Evolutionary conservation across 2,113 vertebrate genomes (phyloP), one percentile per base, ranked within the genome.

Genomic region (Helogale parvula): DNA sequence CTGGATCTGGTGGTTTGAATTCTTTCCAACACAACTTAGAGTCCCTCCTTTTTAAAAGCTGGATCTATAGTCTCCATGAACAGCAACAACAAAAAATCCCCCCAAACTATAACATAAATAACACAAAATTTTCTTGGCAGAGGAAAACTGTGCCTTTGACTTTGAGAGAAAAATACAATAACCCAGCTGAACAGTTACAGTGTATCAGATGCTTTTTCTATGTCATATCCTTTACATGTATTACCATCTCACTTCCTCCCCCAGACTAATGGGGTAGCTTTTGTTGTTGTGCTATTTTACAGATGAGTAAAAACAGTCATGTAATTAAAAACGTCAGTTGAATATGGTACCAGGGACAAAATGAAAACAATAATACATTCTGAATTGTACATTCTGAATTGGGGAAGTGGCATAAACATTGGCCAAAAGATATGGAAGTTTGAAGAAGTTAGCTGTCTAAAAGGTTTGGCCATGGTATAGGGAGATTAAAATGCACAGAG

Each of bases 401-500:
- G 41, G 41, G 41, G 4, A 10, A 93, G 29, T 33, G 72, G 0
- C 0, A 47, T 14, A 52, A 71, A 41, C 7, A 19, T 17, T 14
- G 23, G 0, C 63, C 69, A 41, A 86, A 19, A 54, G 5, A 92
- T 9, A 65, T 38, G 11, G 11, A 41, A n/a, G 4, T 10, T 15
- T 41, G 27, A 6, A 6, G 47, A 57, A n/a, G 19, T 60, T 17
- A 63, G 27, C 6, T 63, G 25, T 74, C 65, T 68, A 76, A 45
- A 74, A 4, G 31, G 2, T 33, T 50, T 52, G 1, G 0, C 15
- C 69, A 21, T n/a, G 8, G 1, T 83, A 4, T 52, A 29, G 0
- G 54, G 10, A 38, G 2, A 91, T 60, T 57, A 76, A 76, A 83
- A 19, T 54, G 0, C 17, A 17, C 16, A 80, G 23, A 17, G 45